Evolutionary conservation across 2,797 vertebrate genomes (phyloP).

Genomic region (Octomys mimax): DNA sequence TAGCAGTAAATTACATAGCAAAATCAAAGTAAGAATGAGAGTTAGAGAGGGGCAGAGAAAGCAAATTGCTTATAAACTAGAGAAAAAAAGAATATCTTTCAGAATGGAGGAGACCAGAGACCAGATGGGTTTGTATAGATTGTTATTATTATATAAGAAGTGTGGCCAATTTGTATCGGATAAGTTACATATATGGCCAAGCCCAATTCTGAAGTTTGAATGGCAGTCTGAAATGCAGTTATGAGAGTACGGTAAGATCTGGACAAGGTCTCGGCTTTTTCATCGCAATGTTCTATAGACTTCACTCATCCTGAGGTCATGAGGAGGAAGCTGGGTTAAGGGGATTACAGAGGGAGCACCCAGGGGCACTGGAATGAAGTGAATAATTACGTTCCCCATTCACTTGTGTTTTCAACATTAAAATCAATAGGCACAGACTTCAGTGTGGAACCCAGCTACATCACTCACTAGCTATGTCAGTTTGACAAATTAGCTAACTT

Average conservation of each 20-base stretch:
- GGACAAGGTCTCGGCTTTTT: neutral
- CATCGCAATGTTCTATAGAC: neutral
- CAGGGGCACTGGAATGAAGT: constrained; percentile 21
- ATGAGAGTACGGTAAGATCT: neutral
- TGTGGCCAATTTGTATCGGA: constrained; percentile 41
- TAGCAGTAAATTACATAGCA: neutral
- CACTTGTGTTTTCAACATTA: constrained; percentile 36
- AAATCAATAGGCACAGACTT: constrained; percentile 43
- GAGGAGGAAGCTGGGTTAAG: neutral
- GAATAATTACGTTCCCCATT: constrained; percentile 42
- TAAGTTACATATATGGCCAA: constrained; percentile 30
- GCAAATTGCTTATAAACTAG: neutral
- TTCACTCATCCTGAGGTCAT: neutral
- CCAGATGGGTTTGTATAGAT: neutral
- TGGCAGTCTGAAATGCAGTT: neutral
- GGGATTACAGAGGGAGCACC: neutral
- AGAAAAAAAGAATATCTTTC: neutral
- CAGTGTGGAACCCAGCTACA: neutral
- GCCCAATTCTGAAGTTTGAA: neutral
- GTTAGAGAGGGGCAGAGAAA: neutral
- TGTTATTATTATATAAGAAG: constrained; percentile 46
- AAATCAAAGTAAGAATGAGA: neutral
- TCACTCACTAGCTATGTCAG: neutral
- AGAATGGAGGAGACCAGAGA: neutral
- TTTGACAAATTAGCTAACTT: constrained; percentile 59